Evolutionary conservation across 2,113 vertebrate species (phyloP).

Genomic region (Neogobius melanostomus): DNA sequence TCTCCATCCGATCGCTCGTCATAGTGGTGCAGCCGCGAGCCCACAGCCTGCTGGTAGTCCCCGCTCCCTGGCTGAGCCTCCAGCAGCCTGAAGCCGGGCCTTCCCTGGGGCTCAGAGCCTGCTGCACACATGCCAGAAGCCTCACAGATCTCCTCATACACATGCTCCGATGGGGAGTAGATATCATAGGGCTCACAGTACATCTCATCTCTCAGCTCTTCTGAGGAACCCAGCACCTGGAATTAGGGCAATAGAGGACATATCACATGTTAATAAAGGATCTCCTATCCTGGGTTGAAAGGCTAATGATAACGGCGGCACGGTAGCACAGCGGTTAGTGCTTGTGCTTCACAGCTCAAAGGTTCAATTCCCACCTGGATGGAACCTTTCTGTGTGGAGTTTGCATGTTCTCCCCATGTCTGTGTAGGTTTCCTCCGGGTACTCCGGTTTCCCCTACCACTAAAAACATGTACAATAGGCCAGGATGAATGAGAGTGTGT

Average conservation of each 20-base stretch:
- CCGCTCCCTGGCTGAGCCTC: slow-evolving; percentile 77
- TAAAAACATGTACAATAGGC: no score
- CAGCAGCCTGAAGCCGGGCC: slow-evolving; percentile 79
- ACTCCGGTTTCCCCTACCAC: no score
- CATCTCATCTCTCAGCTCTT: slow-evolving; percentile 77
- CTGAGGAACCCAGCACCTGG: slow-evolving; percentile 75
- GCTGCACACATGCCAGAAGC: slow-evolving; percentile 46
- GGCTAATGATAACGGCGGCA: no score
- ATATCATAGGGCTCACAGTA: slow-evolving; percentile 90
- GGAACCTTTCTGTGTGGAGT: no score
- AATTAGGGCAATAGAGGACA: slow-evolving; percentile 48
- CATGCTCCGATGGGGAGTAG: slow-evolving; percentile 88
- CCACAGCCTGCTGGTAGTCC: slow-evolving; percentile 87
- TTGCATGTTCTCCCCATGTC: no score
- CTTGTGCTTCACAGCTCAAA: no score
- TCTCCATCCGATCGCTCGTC: slow-evolving; percentile 93
- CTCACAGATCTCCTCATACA: slow-evolving; percentile 94
- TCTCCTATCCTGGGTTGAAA: no score
- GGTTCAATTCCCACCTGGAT: no score
- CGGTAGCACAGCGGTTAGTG: no score
- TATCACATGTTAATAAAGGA: no score
- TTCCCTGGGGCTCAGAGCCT: slow-evolving; percentile 50
- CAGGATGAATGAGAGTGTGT: no score
- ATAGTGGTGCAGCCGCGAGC: slow-evolving; percentile 92
- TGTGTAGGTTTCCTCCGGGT: no score